Evolutionary conservation across 2,888 invertebrate genomes (phyloP), one percentile per base, ranked within the genome.

Genomic region (Plagodis pulveraria): DNA sequence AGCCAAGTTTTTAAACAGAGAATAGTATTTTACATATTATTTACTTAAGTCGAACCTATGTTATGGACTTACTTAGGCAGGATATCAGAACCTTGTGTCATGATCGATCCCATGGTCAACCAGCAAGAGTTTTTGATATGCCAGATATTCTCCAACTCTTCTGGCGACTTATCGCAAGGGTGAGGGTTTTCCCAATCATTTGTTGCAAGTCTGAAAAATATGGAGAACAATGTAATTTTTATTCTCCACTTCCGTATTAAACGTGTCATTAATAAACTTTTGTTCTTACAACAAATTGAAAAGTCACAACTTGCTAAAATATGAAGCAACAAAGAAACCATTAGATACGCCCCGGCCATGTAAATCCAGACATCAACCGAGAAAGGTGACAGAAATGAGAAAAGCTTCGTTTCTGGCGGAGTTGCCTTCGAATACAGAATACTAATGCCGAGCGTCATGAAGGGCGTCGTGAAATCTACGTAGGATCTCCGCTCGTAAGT

Each of bases 391-490:
- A 98, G 93, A 89, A 99, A 99, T 12, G 98, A 97, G 89, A 98
- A 97, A 36, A 98, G 91, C 80, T 97, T 96, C 42, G 98, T 96
- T 9, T 96, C 95, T 45, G 96, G 95, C 60, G 95, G 95, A 62
- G 94, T 94, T 6, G 97, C 95, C 76, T 96, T 97, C 73, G 96
- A 95, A 90, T 96, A 98, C 65, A 98, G 86, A 81, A 99, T 98
- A 75, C 98, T 97, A 71, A 98, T 98, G 62, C 97, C 98, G 64
- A 99, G 91, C 71, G 98, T 98, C 98, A 99, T 99, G 87, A 99
- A 99, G 0, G 99, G 99, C 90, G 98, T 98, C 0, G 98, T 98
- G 84, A 99, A 99, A 85, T 98, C 98, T 12, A 98, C 98, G 41
- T 95, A 96, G 67, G 95, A 95, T 70, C 98, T 95, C 55, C 99